Conservation (phyloP, 2,888 invertebrate species). For the Leptinotarsa tumamoca region DNA sequence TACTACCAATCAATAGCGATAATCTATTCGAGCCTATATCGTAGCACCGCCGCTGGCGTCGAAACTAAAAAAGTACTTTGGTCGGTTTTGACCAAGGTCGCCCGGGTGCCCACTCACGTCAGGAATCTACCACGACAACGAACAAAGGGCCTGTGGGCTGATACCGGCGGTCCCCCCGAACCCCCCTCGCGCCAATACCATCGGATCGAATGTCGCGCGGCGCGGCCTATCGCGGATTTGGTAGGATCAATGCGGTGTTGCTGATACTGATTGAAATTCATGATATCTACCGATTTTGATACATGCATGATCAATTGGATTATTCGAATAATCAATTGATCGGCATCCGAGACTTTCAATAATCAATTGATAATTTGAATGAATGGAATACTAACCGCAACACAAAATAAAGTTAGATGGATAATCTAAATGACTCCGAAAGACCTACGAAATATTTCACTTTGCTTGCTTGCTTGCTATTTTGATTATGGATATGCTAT, state of each 20-base stretch:
- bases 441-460: too few relatives aligned
- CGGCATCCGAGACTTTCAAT: too few relatives aligned
- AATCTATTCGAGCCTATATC: constrained; percentile 33
- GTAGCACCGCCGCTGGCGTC: constrained; percentile 37
- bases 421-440: too few relatives aligned
- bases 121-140: constrained; percentile 48
- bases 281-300: background rate
- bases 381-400: too few relatives aligned
- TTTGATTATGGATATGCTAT: too few relatives aligned
- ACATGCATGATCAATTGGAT: too few relatives aligned
- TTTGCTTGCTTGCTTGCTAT: too few relatives aligned
- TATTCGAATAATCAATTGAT: too few relatives aligned
- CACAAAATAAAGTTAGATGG: too few relatives aligned
- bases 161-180: constrained; percentile 36
- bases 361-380: too few relatives aligned
- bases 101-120: constrained; percentile 53
- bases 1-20: constrained; percentile 19
- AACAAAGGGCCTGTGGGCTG: constrained; percentile 52
- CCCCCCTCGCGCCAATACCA: constrained; percentile 29
- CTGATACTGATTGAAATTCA: background rate
- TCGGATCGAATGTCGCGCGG: constrained; percentile 36
- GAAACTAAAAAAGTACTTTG: constrained; percentile 36
- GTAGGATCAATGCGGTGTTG: background rate
- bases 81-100: constrained; percentile 53
- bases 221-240: background rate